Percentiles rank a stretch among this genome's conserved stretches.
phyloP scores from a whole-genome alignment of 2,888 invertebrate species.

The Miltochrista miniata region DNA sequence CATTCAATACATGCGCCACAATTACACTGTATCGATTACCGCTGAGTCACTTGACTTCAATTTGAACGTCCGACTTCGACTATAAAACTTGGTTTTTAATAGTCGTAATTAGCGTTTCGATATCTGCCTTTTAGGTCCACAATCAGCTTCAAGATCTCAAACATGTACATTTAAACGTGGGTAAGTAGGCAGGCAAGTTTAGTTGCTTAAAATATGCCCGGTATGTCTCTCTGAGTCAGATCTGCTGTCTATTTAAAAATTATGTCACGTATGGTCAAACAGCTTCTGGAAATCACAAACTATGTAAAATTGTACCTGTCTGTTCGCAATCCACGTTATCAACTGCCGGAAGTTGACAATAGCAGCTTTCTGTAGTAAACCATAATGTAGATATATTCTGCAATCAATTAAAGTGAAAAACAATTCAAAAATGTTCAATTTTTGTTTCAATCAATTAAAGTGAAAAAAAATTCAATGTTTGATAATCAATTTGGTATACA shows the following conservation, averaged over 20 bases:
- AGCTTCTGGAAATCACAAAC: slow-evolving; percentile 68
- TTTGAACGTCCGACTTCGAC: slow-evolving; percentile 69
- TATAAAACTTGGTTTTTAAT: slow-evolving; percentile 75
- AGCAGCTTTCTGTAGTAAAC: slow-evolving; percentile 30
- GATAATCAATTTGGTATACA: too few relatives aligned
- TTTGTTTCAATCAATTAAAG: too few relatives aligned
- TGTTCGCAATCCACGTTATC: slow-evolving; percentile 59
- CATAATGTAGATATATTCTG: slow-evolving; percentile 31
- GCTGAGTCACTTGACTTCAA: slow-evolving; percentile 70
- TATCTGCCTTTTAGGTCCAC: slow-evolving; percentile 50
- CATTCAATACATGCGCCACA: slow-evolving; percentile 74
- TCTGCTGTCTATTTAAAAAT: slow-evolving; percentile 49
- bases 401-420: too few relatives aligned
- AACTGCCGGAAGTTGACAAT: slow-evolving; percentile 58
- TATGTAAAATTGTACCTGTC: slow-evolving; percentile 57
- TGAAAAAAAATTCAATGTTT: too few relatives aligned
- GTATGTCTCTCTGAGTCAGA: slow-evolving; percentile 50
- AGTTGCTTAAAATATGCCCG: slow-evolving; percentile 42
- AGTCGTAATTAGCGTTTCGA: slow-evolving; percentile 68
- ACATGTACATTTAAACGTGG: slow-evolving; percentile 46
- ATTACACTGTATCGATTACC: slow-evolving; percentile 79
- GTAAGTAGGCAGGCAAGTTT: slow-evolving; percentile 35
- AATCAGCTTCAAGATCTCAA: slow-evolving; percentile 50
- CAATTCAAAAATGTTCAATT: too few relatives aligned
- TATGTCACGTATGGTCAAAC: slow-evolving; percentile 60